phyloP scores from a whole-genome alignment of 2,888 invertebrate species.

The Phortica okadai region DNA sequence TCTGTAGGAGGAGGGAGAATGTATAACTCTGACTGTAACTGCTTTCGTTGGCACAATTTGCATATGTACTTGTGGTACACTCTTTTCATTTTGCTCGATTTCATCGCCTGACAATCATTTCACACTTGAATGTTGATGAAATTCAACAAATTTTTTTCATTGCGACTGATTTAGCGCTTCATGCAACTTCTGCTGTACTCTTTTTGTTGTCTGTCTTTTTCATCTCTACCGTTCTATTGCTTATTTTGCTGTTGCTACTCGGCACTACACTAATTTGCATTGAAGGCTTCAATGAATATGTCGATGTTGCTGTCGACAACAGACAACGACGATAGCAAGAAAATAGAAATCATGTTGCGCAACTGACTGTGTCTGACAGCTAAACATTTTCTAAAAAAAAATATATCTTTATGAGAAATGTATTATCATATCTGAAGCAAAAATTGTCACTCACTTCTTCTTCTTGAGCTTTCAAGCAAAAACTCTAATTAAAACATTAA shows the following conservation, averaged over 20 bases:
- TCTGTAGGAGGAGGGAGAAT: too few species aligned
- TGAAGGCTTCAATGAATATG: slow-evolving; percentile 32
- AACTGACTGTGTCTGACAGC: too few species aligned
- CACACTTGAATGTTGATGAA: slow-evolving; percentile 3
- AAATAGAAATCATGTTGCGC: not conserved
- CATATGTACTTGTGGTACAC: not conserved
- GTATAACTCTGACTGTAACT: not conserved
- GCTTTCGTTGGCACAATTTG: slow-evolving; percentile 18
- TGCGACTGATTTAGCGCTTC: slow-evolving; percentile 26
- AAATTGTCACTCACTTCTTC: too few species aligned
- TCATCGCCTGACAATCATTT: slow-evolving; percentile 30
- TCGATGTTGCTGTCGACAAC: slow-evolving; percentile 13
- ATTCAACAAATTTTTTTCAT: not conserved
- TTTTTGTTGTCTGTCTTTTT: slow-evolving; percentile 11
- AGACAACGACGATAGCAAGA: not conserved
- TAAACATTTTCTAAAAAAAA: too few species aligned
- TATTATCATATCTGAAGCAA: too few species aligned
- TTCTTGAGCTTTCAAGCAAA: too few species aligned
- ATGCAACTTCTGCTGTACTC: slow-evolving; percentile 39
- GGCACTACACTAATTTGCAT: slow-evolving; percentile 24
- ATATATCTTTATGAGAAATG: too few species aligned
- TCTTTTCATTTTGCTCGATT: slow-evolving; percentile 5
- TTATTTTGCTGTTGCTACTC: not conserved
- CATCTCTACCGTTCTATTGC: slow-evolving; percentile 10
- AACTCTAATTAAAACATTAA: too few species aligned